These are phyloP conservation scores for Trichoplusia ni DNA, from an alignment of 1,140 invertebrate genomes.

Conservation along the genomic window DNA sequence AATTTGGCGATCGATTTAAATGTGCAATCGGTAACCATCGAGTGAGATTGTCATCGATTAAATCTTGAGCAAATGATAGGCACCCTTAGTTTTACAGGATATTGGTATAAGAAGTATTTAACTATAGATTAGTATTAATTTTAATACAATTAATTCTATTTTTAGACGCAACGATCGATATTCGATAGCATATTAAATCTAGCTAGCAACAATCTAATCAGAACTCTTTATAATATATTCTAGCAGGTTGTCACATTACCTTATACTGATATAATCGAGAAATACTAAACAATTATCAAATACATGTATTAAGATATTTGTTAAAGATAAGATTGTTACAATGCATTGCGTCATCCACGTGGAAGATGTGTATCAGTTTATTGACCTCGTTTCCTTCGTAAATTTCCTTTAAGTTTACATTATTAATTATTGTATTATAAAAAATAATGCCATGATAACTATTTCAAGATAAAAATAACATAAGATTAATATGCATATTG, in stretches of 20 bases:
- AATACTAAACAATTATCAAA: slow-evolving; percentile 14
- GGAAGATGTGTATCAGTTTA: slow-evolving; percentile 29
- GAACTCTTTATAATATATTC: too few relatives aligned
- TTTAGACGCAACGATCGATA: not conserved
- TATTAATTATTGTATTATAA: not conserved
- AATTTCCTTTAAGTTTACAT: slow-evolving; percentile 19
- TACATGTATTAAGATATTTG: not conserved
- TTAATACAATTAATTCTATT: not conserved
- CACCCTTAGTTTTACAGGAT: too few relatives aligned
- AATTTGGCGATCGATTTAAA: too few relatives aligned
- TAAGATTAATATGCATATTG: slow-evolving; percentile 12
- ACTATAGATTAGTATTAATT: not conserved
- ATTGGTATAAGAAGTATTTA: too few relatives aligned
- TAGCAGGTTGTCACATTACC: not conserved
- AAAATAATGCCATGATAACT: slow-evolving; percentile 4
- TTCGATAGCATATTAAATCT: too few relatives aligned
- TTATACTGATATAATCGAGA: slow-evolving; percentile 1
- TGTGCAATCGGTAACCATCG: too few relatives aligned
- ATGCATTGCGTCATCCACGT: slow-evolving; percentile 37
- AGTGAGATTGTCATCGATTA: too few relatives aligned
- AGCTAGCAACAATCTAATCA: too few relatives aligned
- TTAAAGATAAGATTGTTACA: slow-evolving; percentile 14
- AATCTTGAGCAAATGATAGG: too few relatives aligned
- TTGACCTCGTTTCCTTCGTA: slow-evolving; percentile 29
- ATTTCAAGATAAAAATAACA: not conserved